phyloP scores from a whole-genome alignment of 2,797 vertebrate species.

The Characodon lateralis region DNA sequence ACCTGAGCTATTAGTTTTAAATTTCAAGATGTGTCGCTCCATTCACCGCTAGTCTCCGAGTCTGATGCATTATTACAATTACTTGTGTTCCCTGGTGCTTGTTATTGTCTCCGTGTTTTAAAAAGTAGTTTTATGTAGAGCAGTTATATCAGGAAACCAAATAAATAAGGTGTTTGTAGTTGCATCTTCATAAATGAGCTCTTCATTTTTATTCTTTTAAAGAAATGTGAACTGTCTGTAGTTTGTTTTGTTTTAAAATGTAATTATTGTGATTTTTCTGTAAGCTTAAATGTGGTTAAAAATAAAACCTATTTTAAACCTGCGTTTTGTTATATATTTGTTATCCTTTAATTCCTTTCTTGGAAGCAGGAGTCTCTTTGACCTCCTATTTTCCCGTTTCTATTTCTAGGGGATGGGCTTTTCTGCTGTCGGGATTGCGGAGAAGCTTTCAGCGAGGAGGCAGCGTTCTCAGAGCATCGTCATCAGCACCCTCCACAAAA shows the following conservation, averaged over 20 bases:
- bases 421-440: constrained; percentile 79
- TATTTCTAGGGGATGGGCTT: constrained; percentile 79
- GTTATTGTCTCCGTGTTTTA: not conserved
- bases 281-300: constrained; percentile 22
- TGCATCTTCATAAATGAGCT: too few relatives aligned
- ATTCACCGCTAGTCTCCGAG: too few relatives aligned
- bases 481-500: constrained; percentile 70
- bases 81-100: not conserved
- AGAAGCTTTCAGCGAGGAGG: constrained; percentile 75
- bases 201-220: not conserved
- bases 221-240: not conserved
- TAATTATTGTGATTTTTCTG: constrained; percentile 34
- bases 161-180: not conserved
- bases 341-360: constrained; percentile 31
- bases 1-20: not conserved
- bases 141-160: not conserved
- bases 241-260: not conserved
- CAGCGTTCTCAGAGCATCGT: constrained; percentile 69
- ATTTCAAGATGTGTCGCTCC: not conserved
- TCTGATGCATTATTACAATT: not conserved
- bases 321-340: constrained; percentile 38
- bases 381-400: constrained; percentile 77
- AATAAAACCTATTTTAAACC: constrained; percentile 54
- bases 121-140: not conserved
- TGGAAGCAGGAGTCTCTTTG: constrained; percentile 70